Evolutionary conservation across 2,113 vertebrate species (phyloP).

Genomic region (Mola mola): DNA sequence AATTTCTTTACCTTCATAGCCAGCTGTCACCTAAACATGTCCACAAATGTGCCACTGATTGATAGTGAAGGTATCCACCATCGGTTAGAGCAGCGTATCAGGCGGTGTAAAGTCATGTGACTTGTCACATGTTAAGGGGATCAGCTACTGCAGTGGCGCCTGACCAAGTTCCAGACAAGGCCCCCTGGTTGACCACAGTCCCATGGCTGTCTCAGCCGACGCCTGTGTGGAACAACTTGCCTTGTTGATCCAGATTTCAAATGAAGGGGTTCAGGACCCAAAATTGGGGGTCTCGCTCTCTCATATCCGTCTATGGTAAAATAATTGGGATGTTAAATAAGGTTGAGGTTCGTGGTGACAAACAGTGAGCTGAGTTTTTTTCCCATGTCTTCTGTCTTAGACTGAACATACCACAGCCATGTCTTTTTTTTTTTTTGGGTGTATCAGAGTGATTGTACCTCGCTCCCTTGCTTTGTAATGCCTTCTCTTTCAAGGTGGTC

Average conservation of each 20-base stretch:
- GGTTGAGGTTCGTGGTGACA: conserved; percentile 59
- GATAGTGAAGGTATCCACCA: not conserved
- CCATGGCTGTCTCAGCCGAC: conserved; percentile 73
- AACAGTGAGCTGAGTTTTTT: conserved; percentile 32
- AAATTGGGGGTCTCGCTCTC: conserved; percentile 74
- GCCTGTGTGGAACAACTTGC: conserved; percentile 57
- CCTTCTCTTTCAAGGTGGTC: conserved; percentile 19
- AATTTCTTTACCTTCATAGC: not conserved
- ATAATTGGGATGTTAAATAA: conserved; percentile 62
- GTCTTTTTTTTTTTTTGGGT: too few species aligned
- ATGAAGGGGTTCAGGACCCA: conserved; percentile 73
- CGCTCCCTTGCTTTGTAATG: conserved; percentile 3
- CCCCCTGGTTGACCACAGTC: conserved; percentile 78
- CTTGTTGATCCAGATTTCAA: conserved; percentile 65
- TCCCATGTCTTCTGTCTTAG: conserved; percentile 50
- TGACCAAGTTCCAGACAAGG: conserved; percentile 68
- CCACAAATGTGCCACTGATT: not conserved
- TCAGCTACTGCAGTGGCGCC: conserved; percentile 70
- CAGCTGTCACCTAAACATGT: not conserved
- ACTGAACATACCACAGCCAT: too few species aligned
- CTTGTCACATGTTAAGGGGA: conserved; percentile 57
- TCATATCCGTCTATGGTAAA: conserved; percentile 58
- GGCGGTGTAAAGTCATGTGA: conserved; percentile 55
- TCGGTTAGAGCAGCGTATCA: conserved; percentile 14
- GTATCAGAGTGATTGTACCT: too few species aligned